A percentile compares a stretch with the other conserved stretches of the same genome.
These are phyloP conservation scores for Brenthis hecate DNA, from an alignment of 2,888 invertebrate genomes.

Conservation along the genomic window DNA sequence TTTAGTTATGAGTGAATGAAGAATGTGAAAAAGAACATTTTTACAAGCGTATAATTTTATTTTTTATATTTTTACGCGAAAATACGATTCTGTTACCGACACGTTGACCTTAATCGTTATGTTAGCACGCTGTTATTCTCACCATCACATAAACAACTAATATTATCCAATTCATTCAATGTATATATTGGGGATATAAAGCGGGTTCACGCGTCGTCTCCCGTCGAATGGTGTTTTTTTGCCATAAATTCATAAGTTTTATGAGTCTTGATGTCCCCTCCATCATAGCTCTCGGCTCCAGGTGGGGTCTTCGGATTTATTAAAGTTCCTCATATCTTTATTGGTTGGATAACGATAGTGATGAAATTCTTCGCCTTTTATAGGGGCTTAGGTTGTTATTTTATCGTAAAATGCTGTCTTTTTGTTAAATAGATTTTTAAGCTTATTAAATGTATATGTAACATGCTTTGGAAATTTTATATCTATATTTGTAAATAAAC, in stretches of 20 bases:
- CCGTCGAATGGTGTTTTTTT: constrained; percentile 57
- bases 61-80: not conserved
- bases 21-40: too few relatives aligned
- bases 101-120: constrained; percentile 5
- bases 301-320: constrained; percentile 43
- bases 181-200: constrained; percentile 14
- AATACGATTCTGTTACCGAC: not conserved
- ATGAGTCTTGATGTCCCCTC: constrained; percentile 46
- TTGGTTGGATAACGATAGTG: constrained; percentile 18
- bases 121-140: constrained; percentile 6
- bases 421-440: too few relatives aligned
- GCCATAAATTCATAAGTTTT: constrained; percentile 65
- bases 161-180: constrained; percentile 18
- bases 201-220: constrained; percentile 37
- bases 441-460: too few relatives aligned
- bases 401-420: not conserved
- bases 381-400: not conserved
- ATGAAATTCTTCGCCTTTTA: constrained; percentile 31
- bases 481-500: too few relatives aligned
- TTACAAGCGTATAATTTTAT: not conserved
- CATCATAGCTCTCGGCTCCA: constrained; percentile 55
- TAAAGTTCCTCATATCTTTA: constrained; percentile 22
- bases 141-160: constrained; percentile 21
- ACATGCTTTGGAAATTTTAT: too few relatives aligned
- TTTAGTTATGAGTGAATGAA: too few relatives aligned